Percentiles rank a stretch among this genome's conserved stretches.
Conservation (phyloP, 2,888 invertebrate species). For the Lasioglossum vierecki region DNA sequence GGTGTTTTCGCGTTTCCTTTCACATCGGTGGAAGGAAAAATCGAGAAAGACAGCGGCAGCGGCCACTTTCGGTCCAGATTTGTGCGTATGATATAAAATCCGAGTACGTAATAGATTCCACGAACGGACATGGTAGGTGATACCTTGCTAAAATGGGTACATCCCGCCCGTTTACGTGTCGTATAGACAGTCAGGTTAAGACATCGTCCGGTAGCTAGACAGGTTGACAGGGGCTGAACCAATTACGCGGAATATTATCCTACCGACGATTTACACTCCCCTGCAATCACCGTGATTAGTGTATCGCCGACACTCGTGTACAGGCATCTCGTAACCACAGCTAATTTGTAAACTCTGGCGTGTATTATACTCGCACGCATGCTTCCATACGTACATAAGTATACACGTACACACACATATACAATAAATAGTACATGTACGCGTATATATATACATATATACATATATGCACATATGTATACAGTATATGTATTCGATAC, state of each 20-base stretch:
- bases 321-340: slow-evolving; percentile 75
- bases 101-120: slow-evolving; percentile 66
- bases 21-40: slow-evolving; percentile 18
- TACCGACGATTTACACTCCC: slow-evolving; percentile 78
- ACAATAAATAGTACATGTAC: neutral
- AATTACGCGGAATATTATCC: slow-evolving; percentile 82
- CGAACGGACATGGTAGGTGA: slow-evolving; percentile 69
- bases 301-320: slow-evolving; percentile 76
- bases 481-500: neutral
- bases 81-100: slow-evolving; percentile 40
- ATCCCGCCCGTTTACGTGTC: slow-evolving; percentile 66
- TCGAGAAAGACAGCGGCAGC: slow-evolving; percentile 21
- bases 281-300: slow-evolving; percentile 82
- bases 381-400: neutral
- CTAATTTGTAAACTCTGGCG: slow-evolving; percentile 80
- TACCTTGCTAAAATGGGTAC: slow-evolving; percentile 73
- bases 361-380: slow-evolving; percentile 48
- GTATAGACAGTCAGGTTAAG: slow-evolving; percentile 75
- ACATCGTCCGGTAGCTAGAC: slow-evolving; percentile 79
- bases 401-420: neutral
- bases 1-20: slow-evolving; percentile 43
- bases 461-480: neutral
- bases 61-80: slow-evolving; percentile 42
- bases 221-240: slow-evolving; percentile 82
- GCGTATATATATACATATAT: too few relatives aligned